Evolutionary conservation across 1,140 invertebrate species (phyloP), one percentile per base, ranked within the genome.

Genomic region (Chlorops oryzae): DNA sequence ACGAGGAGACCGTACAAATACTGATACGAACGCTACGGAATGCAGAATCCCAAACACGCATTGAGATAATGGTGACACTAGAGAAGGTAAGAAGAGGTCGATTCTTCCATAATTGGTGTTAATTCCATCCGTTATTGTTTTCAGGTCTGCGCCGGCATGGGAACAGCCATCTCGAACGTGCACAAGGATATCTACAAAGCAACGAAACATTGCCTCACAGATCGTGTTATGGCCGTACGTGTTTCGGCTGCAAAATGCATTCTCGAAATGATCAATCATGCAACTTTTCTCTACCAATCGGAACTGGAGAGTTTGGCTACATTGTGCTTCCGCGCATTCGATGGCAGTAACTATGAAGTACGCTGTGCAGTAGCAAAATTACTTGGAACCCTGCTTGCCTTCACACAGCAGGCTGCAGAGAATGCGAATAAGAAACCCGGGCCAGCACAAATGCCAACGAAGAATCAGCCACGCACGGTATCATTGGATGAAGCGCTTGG

Each of bases 31-130:
- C 90, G 5, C 75, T 98, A 39, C 85, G 90, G 62, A 96, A 88
- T 75, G 91, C 92, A 4, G 96, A 99, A 77, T 98, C 95, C 1
- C 93, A 96, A 72, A 90, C 87, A 3, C 78, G 96, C 53, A 88
- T 94, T 61, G 96, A 99, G 77, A 97, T 97, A 46, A 96, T 99
- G 90, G 80, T 87, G 51, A 97, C 95, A 3, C 74, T 98, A 51
- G 90, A 96, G 72, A 97, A 96, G 79, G 87, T 54, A 35, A 15
- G 32, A 17, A 15, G 24, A 15, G 6, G 40, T 5, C 84, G 74
- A 55, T 20, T 22, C 28, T 6, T 25, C 20, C 15, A 24, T 10
- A 15, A 39, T 39, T 39, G 6, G 38, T 10, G 15, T 7, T 17
- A 9, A 15, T 15, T 7, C 17, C 21, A n/a, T 44, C 5, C 17